Evolutionary conservation across 2,113 vertebrate species (phyloP), one percentile per base, ranked within the genome.

Genomic region (Strix uralensis): DNA sequence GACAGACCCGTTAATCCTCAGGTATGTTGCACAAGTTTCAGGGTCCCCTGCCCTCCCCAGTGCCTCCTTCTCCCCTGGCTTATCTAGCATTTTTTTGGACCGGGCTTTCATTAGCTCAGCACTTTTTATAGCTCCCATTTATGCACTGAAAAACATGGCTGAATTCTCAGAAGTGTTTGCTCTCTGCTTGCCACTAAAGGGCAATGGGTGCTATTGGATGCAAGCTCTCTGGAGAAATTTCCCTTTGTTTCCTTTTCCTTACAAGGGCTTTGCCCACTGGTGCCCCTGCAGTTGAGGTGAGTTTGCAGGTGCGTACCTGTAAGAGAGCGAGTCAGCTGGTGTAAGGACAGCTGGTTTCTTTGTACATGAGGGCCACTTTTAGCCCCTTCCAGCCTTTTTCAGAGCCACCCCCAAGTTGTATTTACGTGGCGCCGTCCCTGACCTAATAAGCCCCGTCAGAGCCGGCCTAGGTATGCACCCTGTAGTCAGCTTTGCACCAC

Each of bases 371-470:
- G 32, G 47, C 13, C 15, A 1, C 32, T 67, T 81, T 20, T 21
- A 34, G 49, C 32, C 44, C 61, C 51, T 79, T 82, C 14, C 42
- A 29, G 17, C n/a, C 8, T 40, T 81, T 65, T 36, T 9, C 55
- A 58, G 51, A 74, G 46, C 74, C 51, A 18, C 32, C 44, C 61
- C 59, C 51, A 36, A 54, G 23, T 11, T 0, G 0, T 15, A 26
- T 7, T 23, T 38, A 4, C 9, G 0, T 1, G 29, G 49, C 5
- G 2, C 51, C 2, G 5, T 52, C 49, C 42, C 49, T 46, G 20
- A 46, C 62, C 61, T 13, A 7, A 16, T 23, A 6, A 75, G 49
- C 36, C 38, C 8, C 3, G 3, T 49, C 57, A 36, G 46, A 86
- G 70, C 29, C 40, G 38, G 70, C 23, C n/a, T 6, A 12, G n/a